phyloP scores from a whole-genome alignment of 2,888 invertebrate species.

The Drosophila atripex region DNA sequence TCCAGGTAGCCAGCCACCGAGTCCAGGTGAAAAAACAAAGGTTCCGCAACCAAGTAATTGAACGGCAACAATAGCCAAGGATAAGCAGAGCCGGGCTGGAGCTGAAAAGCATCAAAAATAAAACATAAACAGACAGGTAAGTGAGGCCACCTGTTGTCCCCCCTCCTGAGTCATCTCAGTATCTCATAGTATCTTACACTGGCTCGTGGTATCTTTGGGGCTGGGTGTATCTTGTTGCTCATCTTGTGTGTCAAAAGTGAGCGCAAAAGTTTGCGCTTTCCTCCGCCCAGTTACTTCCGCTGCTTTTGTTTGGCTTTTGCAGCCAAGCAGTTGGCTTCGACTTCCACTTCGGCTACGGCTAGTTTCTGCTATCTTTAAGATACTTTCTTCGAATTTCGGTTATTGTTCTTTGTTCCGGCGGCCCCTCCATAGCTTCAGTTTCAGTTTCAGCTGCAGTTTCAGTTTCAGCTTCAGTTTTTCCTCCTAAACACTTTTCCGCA shows the following conservation, averaged over 20 bases:
- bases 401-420: slow-evolving; percentile 29
- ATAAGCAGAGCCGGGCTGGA: slow-evolving; percentile 12
- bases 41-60: slow-evolving; percentile 19
- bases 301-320: slow-evolving; percentile 57
- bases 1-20: no score
- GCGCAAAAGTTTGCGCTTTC: slow-evolving; percentile 65
- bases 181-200: slow-evolving; percentile 1
- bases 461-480: slow-evolving; percentile 35
- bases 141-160: slow-evolving; percentile 67
- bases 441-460: background rate
- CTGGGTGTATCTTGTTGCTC: slow-evolving; percentile 50
- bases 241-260: slow-evolving; percentile 74
- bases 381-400: slow-evolving; percentile 57
- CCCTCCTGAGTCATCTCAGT: slow-evolving; percentile 24
- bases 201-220: background rate
- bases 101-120: slow-evolving; percentile 9
- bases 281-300: slow-evolving; percentile 34
- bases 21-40: slow-evolving; percentile 36
- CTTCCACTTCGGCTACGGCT: no score
- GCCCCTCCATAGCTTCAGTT: slow-evolving; percentile 4
- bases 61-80: slow-evolving; percentile 28
- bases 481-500: slow-evolving; percentile 16
- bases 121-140: slow-evolving; percentile 46
- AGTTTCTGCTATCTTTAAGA: slow-evolving; percentile 64
- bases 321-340: background rate